Conservation (phyloP, 1,140 invertebrate genomes). For the Drosophila navojoa region DNA sequence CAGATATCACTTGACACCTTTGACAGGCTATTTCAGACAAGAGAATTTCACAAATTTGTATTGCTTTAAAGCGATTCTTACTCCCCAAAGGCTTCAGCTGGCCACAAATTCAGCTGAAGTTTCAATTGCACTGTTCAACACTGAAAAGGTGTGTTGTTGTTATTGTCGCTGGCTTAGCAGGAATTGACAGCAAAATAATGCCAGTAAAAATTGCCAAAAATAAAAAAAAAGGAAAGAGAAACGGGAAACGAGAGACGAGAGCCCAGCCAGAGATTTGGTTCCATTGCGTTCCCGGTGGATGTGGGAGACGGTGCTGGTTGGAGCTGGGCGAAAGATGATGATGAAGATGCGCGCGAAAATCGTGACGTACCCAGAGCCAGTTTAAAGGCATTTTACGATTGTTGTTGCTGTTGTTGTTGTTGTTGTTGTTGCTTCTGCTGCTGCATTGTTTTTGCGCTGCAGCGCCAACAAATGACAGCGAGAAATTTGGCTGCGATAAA, state of each 20-base stretch:
- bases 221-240: slow-evolving; percentile 21
- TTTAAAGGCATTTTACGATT: slow-evolving; percentile 42
- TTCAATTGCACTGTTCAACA: slow-evolving; percentile 19
- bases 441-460: slow-evolving; percentile 25
- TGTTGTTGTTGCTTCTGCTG: slow-evolving; percentile 23
- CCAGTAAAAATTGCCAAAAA: slow-evolving; percentile 53
- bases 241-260: slow-evolving; percentile 13
- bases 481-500: slow-evolving; percentile 63
- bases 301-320: not conserved
- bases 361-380: slow-evolving; percentile 61
- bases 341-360: slow-evolving; percentile 78
- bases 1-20: no score
- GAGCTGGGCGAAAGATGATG: slow-evolving; percentile 40
- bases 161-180: slow-evolving; percentile 35
- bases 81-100: not conserved
- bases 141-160: not conserved
- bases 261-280: not conserved
- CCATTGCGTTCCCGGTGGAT: not conserved
- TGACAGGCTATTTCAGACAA: not conserved
- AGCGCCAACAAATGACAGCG: slow-evolving; percentile 63
- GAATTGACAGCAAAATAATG: slow-evolving; percentile 62
- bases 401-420: slow-evolving; percentile 30
- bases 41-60: not conserved
- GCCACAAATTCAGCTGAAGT: slow-evolving; percentile 34
- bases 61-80: not conserved